Conservation (phyloP, 2,113 vertebrate genomes). For the Isurus oxyrinchus region DNA sequence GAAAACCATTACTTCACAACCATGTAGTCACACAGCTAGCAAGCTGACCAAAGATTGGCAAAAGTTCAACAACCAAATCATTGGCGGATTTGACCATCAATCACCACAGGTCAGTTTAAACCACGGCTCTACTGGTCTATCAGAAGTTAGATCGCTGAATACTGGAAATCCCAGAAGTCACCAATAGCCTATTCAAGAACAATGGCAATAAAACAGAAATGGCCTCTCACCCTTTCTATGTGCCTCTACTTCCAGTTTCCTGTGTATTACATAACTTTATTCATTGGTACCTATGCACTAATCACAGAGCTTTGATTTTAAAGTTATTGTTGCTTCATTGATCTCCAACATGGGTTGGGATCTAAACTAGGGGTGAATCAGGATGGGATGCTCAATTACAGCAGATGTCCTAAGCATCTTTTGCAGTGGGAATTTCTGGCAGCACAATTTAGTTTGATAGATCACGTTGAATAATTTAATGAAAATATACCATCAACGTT, state of each 20-base stretch:
- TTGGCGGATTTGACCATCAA: background rate
- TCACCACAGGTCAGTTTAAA: background rate
- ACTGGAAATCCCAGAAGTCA: no score
- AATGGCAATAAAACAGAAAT: no score
- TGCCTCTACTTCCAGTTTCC: background rate
- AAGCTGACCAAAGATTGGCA: background rate
- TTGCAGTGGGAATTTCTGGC: background rate
- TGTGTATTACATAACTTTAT: background rate
- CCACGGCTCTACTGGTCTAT: background rate
- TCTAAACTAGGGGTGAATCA: background rate
- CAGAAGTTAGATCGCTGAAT: no score
- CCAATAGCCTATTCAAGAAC: no score
- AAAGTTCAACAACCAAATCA: background rate
- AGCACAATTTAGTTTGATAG: background rate
- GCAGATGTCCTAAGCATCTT: background rate
- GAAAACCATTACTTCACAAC: background rate
- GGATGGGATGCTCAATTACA: background rate
- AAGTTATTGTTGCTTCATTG: background rate
- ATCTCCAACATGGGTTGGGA: background rate
- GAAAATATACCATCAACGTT: background rate
- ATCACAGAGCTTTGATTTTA: background rate
- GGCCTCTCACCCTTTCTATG: no score
- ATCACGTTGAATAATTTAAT: background rate
- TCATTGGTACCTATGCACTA: background rate
- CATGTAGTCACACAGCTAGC: background rate